A percentile compares a stretch with the other conserved stretches of the same genome.
phyloP scores from a whole-genome alignment of 1,140 invertebrate genomes.

The Trypoxylus dichotomus region DNA sequence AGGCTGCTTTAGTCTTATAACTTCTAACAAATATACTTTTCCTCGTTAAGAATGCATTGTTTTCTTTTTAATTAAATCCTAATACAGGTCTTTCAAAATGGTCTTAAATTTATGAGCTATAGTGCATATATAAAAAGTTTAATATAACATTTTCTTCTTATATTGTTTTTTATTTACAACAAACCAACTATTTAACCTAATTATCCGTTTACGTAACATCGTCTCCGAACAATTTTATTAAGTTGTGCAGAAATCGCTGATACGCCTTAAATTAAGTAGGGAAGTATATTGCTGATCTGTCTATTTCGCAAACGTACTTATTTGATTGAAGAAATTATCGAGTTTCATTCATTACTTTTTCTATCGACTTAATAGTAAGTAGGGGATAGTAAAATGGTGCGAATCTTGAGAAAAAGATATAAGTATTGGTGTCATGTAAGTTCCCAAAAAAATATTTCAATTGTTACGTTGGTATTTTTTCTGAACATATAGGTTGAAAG shows the following conservation, averaged over 20 bases:
- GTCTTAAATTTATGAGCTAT: background rate
- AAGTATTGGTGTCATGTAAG: slow-evolving; percentile 14
- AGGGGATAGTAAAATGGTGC: background rate
- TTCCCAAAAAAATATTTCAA: background rate
- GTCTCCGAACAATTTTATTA: background rate
- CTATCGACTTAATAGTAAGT: too few species aligned
- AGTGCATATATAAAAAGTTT: too few species aligned
- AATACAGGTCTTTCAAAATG: too few species aligned
- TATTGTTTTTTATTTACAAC: too few species aligned
- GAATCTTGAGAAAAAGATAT: background rate
- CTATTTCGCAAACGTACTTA: background rate
- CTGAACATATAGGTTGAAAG: slow-evolving; percentile 40
- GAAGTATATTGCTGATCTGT: background rate
- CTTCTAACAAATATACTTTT: too few species aligned
- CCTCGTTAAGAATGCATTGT: background rate
- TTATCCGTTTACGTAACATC: background rate
- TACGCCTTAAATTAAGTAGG: background rate
- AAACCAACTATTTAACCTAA: background rate
- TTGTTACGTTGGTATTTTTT: background rate
- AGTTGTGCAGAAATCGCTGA: background rate
- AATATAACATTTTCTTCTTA: too few species aligned
- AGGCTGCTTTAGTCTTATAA: too few species aligned
- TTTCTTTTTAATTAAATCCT: too few species aligned
- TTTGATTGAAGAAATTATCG: background rate
- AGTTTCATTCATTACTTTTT: slow-evolving; percentile 23